phyloP scores from a whole-genome alignment of 2,797 vertebrate species.

The Dermochelys coriacea region DNA sequence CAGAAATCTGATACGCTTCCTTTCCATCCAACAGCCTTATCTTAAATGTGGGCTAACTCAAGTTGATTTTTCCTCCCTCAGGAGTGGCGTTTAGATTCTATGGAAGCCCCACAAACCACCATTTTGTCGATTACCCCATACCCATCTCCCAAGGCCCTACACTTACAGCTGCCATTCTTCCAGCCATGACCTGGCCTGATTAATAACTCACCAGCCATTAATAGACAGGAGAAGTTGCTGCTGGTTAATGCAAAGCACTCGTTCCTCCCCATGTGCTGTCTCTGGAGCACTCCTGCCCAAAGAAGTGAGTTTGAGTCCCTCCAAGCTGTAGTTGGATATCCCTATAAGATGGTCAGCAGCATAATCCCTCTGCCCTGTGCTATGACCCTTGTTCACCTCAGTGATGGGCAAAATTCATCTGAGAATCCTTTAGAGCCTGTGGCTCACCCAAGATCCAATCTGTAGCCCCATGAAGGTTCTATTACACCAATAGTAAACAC shows the following conservation, averaged over 20 bases:
- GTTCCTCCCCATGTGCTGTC: not conserved
- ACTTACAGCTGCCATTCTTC: not conserved
- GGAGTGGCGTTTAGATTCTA: not conserved
- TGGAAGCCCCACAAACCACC: not conserved
- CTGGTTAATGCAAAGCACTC: not conserved
- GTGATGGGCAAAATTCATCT: not conserved
- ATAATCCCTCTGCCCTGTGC: not conserved
- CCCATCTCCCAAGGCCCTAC: not conserved
- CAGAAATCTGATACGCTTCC: not conserved
- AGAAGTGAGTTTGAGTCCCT: not conserved
- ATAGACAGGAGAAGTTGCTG: not conserved
- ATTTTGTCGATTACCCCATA: accelerated
- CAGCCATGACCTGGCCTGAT: not conserved
- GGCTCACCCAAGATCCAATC: accelerated
- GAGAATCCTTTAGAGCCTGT: not conserved
- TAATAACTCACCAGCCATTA: not conserved
- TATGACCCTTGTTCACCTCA: not conserved
- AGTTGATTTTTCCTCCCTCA: not conserved
- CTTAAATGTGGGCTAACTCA: not conserved
- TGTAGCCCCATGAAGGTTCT: not conserved
- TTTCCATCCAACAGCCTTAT: not conserved
- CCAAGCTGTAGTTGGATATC: not conserved
- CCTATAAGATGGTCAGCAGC: not conserved
- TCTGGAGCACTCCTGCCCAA: not conserved
- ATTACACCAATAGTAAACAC: not conserved